These are phyloP conservation scores for Lottia gigantea DNA, from an alignment of 2,888 invertebrate genomes.

Conservation along the genomic window DNA sequence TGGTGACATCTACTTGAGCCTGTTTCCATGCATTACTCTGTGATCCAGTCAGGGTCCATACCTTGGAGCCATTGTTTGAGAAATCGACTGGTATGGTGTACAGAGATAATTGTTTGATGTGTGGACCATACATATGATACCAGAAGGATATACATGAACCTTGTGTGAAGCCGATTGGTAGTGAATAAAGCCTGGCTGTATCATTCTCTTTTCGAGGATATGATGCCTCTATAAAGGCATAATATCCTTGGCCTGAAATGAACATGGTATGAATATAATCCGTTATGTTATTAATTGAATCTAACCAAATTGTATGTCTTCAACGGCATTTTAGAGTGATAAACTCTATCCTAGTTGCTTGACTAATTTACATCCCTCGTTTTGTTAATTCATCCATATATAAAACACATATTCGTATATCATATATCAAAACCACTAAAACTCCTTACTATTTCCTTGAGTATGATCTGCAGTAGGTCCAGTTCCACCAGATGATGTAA, in stretches of 20 bases:
- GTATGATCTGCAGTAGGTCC: slow-evolving; percentile 45
- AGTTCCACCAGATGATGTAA: slow-evolving; percentile 27
- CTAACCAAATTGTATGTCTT: no score
- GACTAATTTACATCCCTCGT: no score
- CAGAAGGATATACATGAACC: slow-evolving; percentile 55
- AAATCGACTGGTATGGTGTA: slow-evolving; percentile 38
- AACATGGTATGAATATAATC: no score
- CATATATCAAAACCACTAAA: not conserved
- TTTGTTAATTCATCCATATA: no score
- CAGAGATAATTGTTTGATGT: slow-evolving; percentile 55
- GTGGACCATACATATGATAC: slow-evolving; percentile 63
- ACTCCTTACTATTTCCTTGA: slow-evolving; percentile 26
- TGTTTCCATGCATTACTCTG: slow-evolving; percentile 53
- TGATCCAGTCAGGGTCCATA: slow-evolving; percentile 52
- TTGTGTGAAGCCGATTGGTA: slow-evolving; percentile 27
- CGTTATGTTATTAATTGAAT: no score
- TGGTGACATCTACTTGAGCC: slow-evolving; percentile 37
- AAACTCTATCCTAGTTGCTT: no score
- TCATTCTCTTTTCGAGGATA: slow-evolving; percentile 47
- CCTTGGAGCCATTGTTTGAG: slow-evolving; percentile 24
- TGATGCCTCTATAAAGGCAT: slow-evolving; percentile 57
- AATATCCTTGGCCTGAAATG: slow-evolving; percentile 65
- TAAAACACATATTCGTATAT: no score
- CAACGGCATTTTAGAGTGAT: no score
- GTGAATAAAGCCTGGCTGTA: slow-evolving; percentile 51